A percentile compares a stretch with the other conserved stretches of the same genome.
These are phyloP conservation scores for Linnaemya vulpina DNA, from an alignment of 2,888 invertebrate genomes.

Conservation along the genomic window DNA sequence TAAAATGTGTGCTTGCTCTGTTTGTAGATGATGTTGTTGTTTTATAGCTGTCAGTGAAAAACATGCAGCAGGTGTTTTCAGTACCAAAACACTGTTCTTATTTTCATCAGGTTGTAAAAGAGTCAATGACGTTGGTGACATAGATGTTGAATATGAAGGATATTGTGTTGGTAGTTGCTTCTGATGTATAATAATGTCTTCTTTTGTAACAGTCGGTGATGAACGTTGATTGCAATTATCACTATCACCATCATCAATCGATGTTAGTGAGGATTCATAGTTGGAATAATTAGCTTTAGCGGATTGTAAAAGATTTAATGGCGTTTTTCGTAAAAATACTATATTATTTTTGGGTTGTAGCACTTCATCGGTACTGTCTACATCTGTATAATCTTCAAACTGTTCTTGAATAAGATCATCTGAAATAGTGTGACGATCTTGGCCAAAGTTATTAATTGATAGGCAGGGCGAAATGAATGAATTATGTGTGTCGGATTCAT, in stretches of 20 bases:
- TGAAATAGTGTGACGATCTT: conserved; percentile 29
- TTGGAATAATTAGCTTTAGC: background rate
- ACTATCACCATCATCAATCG: background rate
- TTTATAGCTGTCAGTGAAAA: conserved; percentile 28
- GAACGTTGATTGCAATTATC: conserved; percentile 8
- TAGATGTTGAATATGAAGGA: conserved; percentile 4
- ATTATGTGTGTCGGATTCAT: conserved; percentile 39
- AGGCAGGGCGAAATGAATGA: conserved; percentile 51
- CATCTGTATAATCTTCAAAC: conserved; percentile 14
- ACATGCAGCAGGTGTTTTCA: conserved; percentile 29
- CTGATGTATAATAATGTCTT: conserved; percentile 5
- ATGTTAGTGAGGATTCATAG: conserved; percentile 23
- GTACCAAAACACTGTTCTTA: conserved; percentile 49
- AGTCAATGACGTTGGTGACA: conserved; percentile 7
- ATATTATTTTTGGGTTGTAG: conserved; percentile 22
- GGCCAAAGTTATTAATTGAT: conserved; percentile 12
- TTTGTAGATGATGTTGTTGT: conserved; percentile 23
- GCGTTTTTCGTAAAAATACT: conserved; percentile 30
- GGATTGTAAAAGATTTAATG: conserved; percentile 7
- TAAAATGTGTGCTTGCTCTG: background rate
- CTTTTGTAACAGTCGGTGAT: background rate
- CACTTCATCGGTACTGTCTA: conserved; percentile 11
- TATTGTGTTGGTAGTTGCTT: conserved; percentile 22
- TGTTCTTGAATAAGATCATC: conserved; percentile 44
- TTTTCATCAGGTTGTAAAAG: conserved; percentile 52